phyloP scores from a whole-genome alignment of 2,113 vertebrate genomes.

The Cyprinodon variegatus region DNA sequence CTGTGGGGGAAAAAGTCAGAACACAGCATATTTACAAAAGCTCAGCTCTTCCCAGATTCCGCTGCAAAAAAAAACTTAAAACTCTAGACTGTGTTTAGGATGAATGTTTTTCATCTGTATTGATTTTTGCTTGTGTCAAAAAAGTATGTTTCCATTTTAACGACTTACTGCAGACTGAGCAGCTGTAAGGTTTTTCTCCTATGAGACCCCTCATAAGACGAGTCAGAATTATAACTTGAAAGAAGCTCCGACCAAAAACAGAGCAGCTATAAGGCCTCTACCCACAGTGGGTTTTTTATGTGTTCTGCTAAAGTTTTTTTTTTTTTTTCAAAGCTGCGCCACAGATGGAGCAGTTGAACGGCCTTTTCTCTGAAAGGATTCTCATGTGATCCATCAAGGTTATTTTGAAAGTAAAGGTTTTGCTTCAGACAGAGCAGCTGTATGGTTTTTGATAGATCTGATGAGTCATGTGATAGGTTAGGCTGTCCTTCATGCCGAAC shows the following conservation, averaged over 20 bases:
- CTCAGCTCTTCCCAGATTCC: background rate
- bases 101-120: background rate
- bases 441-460: background rate
- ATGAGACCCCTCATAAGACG: background rate
- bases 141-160: background rate
- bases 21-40: too few relatives aligned
- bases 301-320: background rate
- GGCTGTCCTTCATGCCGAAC: background rate
- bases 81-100: background rate
- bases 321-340: background rate
- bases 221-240: background rate
- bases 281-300: background rate
- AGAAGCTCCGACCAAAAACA: background rate
- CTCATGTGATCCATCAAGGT: background rate
- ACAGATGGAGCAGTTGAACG: constrained; percentile 7
- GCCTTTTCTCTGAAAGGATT: constrained; percentile 3
- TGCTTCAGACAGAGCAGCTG: background rate
- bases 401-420: background rate
- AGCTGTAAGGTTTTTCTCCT: background rate
- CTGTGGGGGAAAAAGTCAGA: too few relatives aligned
- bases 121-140: background rate
- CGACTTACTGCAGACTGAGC: background rate
- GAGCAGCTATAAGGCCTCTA: constrained; percentile 1
- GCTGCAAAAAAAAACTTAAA: background rate
- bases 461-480: background rate